These are phyloP conservation scores for Oceanites oceanicus DNA, from an alignment of 2,113 vertebrate species.

Conservation along the genomic window DNA sequence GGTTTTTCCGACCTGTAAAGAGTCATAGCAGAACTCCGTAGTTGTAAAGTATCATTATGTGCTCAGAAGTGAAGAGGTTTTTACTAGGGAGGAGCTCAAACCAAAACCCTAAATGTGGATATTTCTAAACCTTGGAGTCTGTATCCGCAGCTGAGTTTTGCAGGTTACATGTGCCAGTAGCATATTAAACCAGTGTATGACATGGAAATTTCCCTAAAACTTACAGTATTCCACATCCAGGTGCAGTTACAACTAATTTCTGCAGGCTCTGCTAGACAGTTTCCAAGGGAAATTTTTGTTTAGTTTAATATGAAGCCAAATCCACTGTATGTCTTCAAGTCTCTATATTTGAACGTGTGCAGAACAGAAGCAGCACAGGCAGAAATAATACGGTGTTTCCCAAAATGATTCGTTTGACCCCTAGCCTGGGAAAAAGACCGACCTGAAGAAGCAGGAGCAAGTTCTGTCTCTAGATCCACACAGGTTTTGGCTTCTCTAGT, in stretches of 20 bases:
- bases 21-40: background rate
- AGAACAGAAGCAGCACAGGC: background rate
- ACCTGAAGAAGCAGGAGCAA: background rate
- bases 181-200: background rate
- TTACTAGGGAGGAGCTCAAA: background rate
- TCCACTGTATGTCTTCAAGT: background rate
- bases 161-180: background rate
- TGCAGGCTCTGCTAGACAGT: background rate
- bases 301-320: background rate
- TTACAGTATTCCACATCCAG: background rate
- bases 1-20: background rate
- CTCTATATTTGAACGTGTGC: background rate
- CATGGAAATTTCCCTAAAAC: conserved; percentile 29
- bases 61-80: background rate
- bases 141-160: background rate
- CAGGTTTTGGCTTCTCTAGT: background rate
- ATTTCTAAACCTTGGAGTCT: background rate
- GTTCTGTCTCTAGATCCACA: background rate
- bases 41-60: background rate
- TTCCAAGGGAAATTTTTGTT: conserved; percentile 12
- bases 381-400: background rate
- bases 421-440: background rate
- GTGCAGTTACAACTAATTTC: background rate
- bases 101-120: background rate
- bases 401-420: background rate